Conservation (phyloP, 2,797 vertebrate genomes). For the Liasis olivaceus region DNA sequence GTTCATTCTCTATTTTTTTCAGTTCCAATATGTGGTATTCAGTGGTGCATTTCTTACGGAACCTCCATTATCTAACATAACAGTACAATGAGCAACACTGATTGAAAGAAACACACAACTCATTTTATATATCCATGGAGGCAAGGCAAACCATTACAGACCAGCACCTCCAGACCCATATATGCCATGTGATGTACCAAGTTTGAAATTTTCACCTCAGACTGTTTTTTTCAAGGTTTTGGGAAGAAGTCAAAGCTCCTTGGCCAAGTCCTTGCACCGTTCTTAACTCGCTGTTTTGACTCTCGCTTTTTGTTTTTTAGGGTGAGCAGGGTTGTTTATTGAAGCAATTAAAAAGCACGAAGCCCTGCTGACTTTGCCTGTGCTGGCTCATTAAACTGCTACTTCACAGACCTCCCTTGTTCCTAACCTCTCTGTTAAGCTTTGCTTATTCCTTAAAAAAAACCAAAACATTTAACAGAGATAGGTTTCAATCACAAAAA, state of each 20-base stretch:
- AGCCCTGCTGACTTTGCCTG: conserved; percentile 17
- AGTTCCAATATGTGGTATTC: neutral
- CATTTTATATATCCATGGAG: neutral
- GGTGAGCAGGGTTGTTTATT: neutral
- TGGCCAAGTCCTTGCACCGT: neutral
- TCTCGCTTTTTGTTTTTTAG: conserved; percentile 2
- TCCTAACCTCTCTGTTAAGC: neutral
- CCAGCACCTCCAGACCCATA: neutral
- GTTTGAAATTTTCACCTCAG: neutral
- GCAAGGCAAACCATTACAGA: neutral
- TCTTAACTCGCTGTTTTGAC: neutral
- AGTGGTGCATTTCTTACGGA: neutral
- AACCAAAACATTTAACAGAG: neutral
- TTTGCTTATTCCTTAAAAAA: neutral
- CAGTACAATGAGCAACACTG: neutral
- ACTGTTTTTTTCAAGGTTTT: neutral
- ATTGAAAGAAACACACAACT: neutral
- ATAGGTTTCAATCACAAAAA: neutral
- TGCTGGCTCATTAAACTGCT: conserved; percentile 18
- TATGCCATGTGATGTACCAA: neutral
- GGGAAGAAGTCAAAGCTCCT: neutral
- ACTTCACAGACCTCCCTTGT: neutral
- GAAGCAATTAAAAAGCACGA: neutral
- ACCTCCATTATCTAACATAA: neutral
- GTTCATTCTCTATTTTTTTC: neutral